Conservation (phyloP, 2,888 invertebrate species). For the Agriopis leucophaearia region DNA sequence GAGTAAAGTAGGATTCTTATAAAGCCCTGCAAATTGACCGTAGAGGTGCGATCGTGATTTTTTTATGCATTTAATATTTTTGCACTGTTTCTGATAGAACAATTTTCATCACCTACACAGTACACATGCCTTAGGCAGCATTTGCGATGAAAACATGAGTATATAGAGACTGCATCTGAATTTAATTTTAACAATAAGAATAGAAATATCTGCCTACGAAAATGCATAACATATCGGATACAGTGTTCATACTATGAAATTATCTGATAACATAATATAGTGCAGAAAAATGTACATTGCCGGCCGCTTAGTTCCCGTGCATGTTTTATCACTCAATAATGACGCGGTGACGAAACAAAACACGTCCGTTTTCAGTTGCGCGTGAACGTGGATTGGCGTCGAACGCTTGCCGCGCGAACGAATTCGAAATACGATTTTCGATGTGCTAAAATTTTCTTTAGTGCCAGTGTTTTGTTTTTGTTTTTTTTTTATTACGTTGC, state of each 20-base stretch:
- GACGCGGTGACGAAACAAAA: slow-evolving; percentile 64
- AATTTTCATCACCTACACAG: too few relatives aligned
- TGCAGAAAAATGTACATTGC: slow-evolving; percentile 20
- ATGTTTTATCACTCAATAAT: slow-evolving; percentile 62
- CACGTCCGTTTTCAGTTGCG: slow-evolving; percentile 70
- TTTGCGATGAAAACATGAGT: background rate
- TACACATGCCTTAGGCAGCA: too few relatives aligned
- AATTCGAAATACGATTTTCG: slow-evolving; percentile 52
- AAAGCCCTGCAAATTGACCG: background rate
- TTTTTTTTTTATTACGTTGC: slow-evolving; percentile 40
- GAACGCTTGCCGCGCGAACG: slow-evolving; percentile 69
- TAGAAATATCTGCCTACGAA: slow-evolving; percentile 27
- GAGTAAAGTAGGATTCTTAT: too few relatives aligned
- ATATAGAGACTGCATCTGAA: background rate
- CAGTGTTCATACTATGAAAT: background rate
- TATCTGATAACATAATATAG: slow-evolving; percentile 10
- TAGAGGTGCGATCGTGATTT: background rate
- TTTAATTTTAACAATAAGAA: slow-evolving; percentile 5
- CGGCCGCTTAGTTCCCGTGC: slow-evolving; percentile 32
- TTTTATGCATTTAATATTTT: background rate
- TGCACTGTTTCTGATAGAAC: background rate
- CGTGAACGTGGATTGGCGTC: slow-evolving; percentile 71
- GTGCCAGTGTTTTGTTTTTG: slow-evolving; percentile 60
- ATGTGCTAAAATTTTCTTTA: slow-evolving; percentile 59
- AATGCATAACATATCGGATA: slow-evolving; percentile 22